Evolutionary conservation across 2,888 invertebrate species (phyloP).

Genomic region (Theristus sp.): DNA sequence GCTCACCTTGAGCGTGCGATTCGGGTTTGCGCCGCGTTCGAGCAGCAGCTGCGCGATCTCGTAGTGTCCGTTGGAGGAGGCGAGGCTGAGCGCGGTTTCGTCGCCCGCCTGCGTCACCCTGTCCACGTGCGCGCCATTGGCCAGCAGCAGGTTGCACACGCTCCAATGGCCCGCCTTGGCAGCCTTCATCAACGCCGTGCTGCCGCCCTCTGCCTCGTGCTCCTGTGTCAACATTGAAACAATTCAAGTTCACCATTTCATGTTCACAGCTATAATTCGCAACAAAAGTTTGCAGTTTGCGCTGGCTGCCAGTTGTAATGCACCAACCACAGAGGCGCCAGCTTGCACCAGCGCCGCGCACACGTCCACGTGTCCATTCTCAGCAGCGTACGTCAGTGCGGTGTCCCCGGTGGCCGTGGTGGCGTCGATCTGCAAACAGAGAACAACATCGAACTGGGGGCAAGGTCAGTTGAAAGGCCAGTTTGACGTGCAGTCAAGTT

Average conservation of each 20-base stretch:
- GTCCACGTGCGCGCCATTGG: constrained; percentile 66
- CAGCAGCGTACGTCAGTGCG: constrained; percentile 88
- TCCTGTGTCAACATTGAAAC: constrained; percentile 43
- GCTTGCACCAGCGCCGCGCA: constrained; percentile 82
- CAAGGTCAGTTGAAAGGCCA: too few relatives aligned
- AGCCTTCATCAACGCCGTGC: constrained; percentile 95
- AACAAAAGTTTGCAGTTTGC: too few relatives aligned
- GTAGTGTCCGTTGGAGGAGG: constrained; percentile 79
- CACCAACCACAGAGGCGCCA: constrained; percentile 87
- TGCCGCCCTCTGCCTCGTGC: constrained; percentile 86
- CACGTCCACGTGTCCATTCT: constrained; percentile 96
- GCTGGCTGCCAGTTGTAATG: too few relatives aligned
- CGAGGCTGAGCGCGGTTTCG: constrained; percentile 84
- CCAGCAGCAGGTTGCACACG: constrained; percentile 83
- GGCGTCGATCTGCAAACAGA: constrained; percentile 42
- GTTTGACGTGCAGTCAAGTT: too few relatives aligned
- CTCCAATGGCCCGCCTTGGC: constrained; percentile 85
- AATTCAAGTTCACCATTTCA: too few relatives aligned
- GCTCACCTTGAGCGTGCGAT: constrained; percentile 69
- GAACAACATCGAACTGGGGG: too few relatives aligned
- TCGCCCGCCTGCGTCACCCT: constrained; percentile 75
- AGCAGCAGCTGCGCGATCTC: constrained; percentile 77
- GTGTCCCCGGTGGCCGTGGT: constrained; percentile 86
- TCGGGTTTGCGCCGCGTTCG: constrained; percentile 76
- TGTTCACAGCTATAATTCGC: too few relatives aligned